Percentiles rank a stretch among this genome's conserved stretches.
These are phyloP conservation scores for Drosophila elegans DNA, from an alignment of 1,140 invertebrate genomes.

Conservation along the genomic window DNA sequence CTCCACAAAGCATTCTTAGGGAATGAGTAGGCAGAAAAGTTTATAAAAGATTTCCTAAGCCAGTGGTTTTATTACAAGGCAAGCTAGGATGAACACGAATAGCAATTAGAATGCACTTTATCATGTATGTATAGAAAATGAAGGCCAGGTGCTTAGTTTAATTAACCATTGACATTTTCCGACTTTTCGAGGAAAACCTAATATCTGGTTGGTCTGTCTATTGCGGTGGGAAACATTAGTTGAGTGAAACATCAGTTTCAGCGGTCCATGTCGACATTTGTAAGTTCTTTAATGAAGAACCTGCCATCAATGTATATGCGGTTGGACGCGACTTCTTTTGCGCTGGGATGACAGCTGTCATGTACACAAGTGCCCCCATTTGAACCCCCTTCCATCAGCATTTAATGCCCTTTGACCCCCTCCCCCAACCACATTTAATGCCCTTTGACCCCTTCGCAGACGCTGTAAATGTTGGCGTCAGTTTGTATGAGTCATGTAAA, in stretches of 20 bases:
- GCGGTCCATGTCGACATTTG: conserved; percentile 32
- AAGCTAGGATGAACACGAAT: too few species aligned
- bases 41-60: too few species aligned
- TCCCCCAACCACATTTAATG: background rate
- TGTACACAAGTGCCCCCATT: conserved; percentile 17
- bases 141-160: too few species aligned
- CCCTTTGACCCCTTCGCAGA: conserved; percentile 12
- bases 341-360: conserved; percentile 10
- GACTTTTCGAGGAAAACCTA: background rate
- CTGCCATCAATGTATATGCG: conserved; percentile 49
- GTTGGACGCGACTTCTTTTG: conserved; percentile 7
- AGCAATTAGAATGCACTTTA: too few species aligned
- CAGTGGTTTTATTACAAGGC: too few species aligned
- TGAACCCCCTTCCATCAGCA: background rate
- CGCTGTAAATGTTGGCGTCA: conserved; percentile 4
- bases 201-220: conserved; percentile 2
- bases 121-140: too few species aligned
- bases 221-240: background rate
- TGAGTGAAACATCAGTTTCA: conserved; percentile 14
- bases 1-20: too few species aligned
- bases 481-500: conserved; percentile 27
- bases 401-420: conserved; percentile 15
- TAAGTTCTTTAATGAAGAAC: conserved; percentile 42
- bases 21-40: too few species aligned
- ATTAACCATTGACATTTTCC: background rate